Evolutionary conservation across 2,797 vertebrate species (phyloP).

Genomic region (Fistularia commersonii): DNA sequence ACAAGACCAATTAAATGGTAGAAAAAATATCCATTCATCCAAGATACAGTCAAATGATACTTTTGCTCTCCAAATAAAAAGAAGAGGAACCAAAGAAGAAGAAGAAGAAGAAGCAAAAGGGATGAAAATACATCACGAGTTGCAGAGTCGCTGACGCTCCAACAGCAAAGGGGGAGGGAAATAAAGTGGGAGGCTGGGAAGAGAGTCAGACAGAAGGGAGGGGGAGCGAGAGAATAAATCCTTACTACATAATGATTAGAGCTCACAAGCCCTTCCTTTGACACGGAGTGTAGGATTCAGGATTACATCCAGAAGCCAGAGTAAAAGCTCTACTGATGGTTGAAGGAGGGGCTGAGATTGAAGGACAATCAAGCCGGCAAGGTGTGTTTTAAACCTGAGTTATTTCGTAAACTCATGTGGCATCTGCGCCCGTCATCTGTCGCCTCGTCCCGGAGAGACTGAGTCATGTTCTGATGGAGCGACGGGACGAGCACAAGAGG

Average conservation of each 20-base stretch:
- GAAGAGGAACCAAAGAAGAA: neutral
- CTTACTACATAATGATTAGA: conserved; percentile 80
- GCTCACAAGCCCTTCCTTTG: conserved; percentile 78
- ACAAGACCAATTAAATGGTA: too few relatives aligned
- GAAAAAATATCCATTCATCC: too few relatives aligned
- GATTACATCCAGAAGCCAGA: conserved; percentile 70
- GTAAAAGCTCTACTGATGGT: conserved; percentile 39
- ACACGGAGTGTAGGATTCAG: conserved; percentile 70
- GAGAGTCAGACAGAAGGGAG: conserved; percentile 32
- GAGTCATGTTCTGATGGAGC: conserved; percentile 56
- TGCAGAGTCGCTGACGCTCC: conserved; percentile 34
- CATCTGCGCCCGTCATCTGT: conserved; percentile 54
- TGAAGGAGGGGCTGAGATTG: conserved; percentile 43
- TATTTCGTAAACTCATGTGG: conserved; percentile 31
- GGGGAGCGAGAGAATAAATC: conserved; percentile 72
- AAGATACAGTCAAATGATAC: too few relatives aligned
- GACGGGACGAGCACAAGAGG: conserved; percentile 18
- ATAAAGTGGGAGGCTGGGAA: conserved; percentile 40
- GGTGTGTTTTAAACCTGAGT: conserved; percentile 23
- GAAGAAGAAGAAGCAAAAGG: neutral
- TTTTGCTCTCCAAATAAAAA: too few relatives aligned
- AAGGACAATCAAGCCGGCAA: conserved; percentile 1
- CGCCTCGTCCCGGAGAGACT: conserved; percentile 30
- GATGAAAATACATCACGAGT: conserved; percentile 33
- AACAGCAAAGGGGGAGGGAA: conserved; percentile 46